Evolutionary conservation across 2,797 vertebrate genomes (phyloP).

Genomic region (Chaenodraco wilsoni): DNA sequence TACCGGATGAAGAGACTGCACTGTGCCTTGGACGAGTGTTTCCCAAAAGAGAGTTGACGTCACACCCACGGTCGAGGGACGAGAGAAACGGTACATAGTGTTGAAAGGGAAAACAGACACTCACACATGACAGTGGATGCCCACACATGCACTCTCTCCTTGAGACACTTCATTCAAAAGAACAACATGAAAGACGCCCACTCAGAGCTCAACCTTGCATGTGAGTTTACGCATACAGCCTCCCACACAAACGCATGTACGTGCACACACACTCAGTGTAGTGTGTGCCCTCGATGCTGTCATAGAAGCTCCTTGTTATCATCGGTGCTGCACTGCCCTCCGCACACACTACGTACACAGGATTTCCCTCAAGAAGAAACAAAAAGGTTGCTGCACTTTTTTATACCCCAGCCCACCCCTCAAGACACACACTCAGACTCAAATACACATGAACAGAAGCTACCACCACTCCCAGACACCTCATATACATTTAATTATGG

Average conservation of each 20-base stretch:
- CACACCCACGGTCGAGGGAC: conserved; percentile 19
- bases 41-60: conserved; percentile 59
- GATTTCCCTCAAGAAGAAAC: conserved; percentile 49
- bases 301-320: conserved; percentile 61
- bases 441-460: conserved; percentile 23
- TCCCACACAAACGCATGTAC: conserved; percentile 56
- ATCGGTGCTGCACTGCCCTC: conserved; percentile 46
- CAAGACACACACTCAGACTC: conserved; percentile 8
- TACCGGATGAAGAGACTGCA: conserved; percentile 39
- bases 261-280: conserved; percentile 2
- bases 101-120: conserved; percentile 21
- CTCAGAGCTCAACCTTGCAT: conserved; percentile 47
- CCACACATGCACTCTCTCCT: conserved; percentile 24
- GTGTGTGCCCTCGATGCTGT: conserved; percentile 46
- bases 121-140: conserved; percentile 10
- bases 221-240: conserved; percentile 61
- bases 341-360: conserved; percentile 19
- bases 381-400: conserved; percentile 41
- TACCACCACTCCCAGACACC: conserved; percentile 36
- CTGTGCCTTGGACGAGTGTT: conserved; percentile 46
- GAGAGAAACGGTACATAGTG: conserved; percentile 18
- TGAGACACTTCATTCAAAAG: conserved; percentile 68
- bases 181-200: conserved; percentile 45
- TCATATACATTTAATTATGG: background rate
- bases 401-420: background rate